Evolutionary conservation across 1,140 invertebrate species (phyloP).

Genomic region (Charaxes varanes): DNA sequence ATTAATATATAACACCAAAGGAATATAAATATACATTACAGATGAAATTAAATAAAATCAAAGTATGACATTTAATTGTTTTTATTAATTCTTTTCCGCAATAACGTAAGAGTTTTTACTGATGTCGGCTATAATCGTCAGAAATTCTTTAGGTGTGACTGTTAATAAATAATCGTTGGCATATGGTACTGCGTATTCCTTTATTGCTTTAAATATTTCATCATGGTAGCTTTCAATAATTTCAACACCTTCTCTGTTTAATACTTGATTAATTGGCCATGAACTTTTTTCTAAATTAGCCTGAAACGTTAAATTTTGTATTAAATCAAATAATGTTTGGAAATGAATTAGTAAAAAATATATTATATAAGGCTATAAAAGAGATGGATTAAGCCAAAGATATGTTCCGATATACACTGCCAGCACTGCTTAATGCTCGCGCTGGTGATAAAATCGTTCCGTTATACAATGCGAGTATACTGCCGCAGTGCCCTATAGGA

Average conservation of each 20-base stretch:
- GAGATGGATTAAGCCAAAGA: too few species aligned
- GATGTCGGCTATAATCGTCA: conserved; percentile 14
- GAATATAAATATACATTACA: conserved; percentile 3
- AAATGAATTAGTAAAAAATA: too few species aligned
- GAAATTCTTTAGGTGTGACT: conserved; percentile 19
- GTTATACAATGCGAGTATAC: too few species aligned
- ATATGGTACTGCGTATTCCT: conserved; percentile 17
- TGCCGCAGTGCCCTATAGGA: too few species aligned
- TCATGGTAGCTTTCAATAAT: conserved; percentile 28
- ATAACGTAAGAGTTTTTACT: conserved; percentile 6
- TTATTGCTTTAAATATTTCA: conserved; percentile 16
- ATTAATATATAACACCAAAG: too few species aligned
- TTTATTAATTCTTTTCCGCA: conserved; percentile 3
- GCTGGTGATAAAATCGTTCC: too few species aligned
- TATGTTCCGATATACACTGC: too few species aligned
- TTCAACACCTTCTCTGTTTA: conserved; percentile 27
- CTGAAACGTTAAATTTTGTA: conserved; percentile 19
- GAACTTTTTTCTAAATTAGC: conserved; percentile 33
- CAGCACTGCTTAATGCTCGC: too few species aligned
- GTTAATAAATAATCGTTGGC: conserved; percentile 20
- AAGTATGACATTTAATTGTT: background rate
- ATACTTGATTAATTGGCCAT: conserved; percentile 28
- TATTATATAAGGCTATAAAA: too few species aligned
- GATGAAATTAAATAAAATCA: background rate
- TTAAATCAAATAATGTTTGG: too few species aligned